phyloP scores from a whole-genome alignment of 2,113 vertebrate species.

The Lonchura striata region DNA sequence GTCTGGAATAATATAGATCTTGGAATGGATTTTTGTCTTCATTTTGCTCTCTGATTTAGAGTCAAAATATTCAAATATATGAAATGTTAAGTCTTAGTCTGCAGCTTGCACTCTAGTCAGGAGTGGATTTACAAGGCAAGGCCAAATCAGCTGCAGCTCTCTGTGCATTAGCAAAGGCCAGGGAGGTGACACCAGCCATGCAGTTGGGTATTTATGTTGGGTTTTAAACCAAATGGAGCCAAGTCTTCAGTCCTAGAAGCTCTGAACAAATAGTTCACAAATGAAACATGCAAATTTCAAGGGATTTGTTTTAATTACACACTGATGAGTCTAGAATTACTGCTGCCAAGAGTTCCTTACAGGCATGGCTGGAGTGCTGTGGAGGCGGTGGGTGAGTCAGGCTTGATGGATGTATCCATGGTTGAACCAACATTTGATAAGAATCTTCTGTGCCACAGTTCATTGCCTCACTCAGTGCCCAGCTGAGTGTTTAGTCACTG shows the following conservation, averaged over 20 bases:
- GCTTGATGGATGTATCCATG: background rate
- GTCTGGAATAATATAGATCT: background rate
- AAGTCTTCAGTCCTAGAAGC: background rate
- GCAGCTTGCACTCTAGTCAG: background rate
- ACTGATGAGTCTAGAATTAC: background rate
- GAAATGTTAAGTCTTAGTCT: background rate
- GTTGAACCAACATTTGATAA: background rate
- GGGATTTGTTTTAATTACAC: background rate
- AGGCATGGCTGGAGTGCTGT: background rate
- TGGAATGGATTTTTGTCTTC: background rate
- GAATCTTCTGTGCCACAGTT: background rate
- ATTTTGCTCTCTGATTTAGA: background rate
- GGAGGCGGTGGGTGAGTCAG: background rate
- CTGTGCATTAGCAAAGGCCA: background rate
- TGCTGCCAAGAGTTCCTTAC: background rate
- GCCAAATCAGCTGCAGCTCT: background rate
- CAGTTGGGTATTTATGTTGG: rapidly evolving
- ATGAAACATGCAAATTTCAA: background rate
- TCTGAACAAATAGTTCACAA: background rate
- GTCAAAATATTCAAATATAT: background rate
- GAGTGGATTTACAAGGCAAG: background rate
- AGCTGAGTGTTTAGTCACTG: background rate
- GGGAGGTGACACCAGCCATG: background rate
- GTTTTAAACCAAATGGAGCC: background rate
- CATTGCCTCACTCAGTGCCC: background rate